Evolutionary conservation across 2,797 vertebrate genomes (phyloP).

Genomic region (Cetoscarus ocellatus): DNA sequence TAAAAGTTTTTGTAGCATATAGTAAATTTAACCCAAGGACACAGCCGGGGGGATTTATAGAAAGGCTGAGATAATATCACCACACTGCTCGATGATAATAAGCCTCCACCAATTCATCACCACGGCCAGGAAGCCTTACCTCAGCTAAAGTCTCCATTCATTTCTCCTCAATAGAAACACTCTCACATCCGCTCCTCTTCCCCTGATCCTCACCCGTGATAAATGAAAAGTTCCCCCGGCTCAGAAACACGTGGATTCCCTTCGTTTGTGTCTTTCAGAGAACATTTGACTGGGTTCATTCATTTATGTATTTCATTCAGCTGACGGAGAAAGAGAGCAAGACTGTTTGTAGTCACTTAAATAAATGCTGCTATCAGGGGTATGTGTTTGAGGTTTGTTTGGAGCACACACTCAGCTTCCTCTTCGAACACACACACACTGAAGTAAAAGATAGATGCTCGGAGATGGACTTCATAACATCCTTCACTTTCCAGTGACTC

Average conservation of each 20-base stretch:
- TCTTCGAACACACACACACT: slow-evolving; percentile 8
- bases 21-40: slow-evolving; percentile 72
- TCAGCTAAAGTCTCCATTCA: slow-evolving; percentile 78
- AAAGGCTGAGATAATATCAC: slow-evolving; percentile 72
- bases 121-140: slow-evolving; percentile 65
- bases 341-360: slow-evolving; percentile 20
- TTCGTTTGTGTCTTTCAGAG: slow-evolving; percentile 31
- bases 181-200: slow-evolving; percentile 34
- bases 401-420: slow-evolving; percentile 14
- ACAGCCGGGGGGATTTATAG: slow-evolving; percentile 59
- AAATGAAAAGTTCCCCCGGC: slow-evolving; percentile 54
- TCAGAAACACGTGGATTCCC: slow-evolving; percentile 46
- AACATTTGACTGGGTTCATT: slow-evolving; percentile 38
- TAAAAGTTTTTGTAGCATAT: slow-evolving; percentile 47
- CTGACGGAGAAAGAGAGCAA: slow-evolving; percentile 14
- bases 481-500: background rate
- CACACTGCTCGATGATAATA: slow-evolving; percentile 68
- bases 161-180: slow-evolving; percentile 59
- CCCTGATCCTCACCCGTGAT: slow-evolving; percentile 62
- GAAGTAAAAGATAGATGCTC: slow-evolving; percentile 26
- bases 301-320: slow-evolving; percentile 44
- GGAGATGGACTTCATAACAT: slow-evolving; percentile 10
- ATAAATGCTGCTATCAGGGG: slow-evolving; percentile 22
- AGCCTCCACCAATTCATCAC: slow-evolving; percentile 72
- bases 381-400: background rate